Evolutionary conservation across 2,888 invertebrate genomes (phyloP), one percentile per base, ranked within the genome.

Genomic region (Pseudococcus viburni): DNA sequence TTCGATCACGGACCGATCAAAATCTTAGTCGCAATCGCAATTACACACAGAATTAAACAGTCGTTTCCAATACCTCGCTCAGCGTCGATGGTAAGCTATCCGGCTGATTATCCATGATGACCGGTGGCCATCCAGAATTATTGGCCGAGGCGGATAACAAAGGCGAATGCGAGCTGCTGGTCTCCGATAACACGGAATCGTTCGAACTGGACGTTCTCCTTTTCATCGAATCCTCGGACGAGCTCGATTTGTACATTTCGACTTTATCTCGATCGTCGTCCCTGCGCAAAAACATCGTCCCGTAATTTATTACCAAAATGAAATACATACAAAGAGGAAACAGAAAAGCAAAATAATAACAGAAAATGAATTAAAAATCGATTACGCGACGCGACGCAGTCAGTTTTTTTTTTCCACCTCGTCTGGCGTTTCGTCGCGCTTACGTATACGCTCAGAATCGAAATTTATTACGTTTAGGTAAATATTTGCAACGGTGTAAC

Each of bases 41-140:
- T 33, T 3, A 64, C 64, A 22, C 19, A 64, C 22, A 64, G 22
- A 64, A 22, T 92, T 93, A 94, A 92, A 94, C 94, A 92, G 94
- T 94, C 91, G 94, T 94, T 94, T 94, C 94, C 91, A 94, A 92
- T 94, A 94, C 94, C 94, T 94, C 94, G 84, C 85, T 89, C 77
- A 59, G 84, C 46, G 88, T 88, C 11, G 88, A 85, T 7, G 85
- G 55, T 42, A 88, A 73, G 55, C 85, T 88, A 33, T 88, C 88
- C 48, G 85, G 22, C 68, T 77, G 77, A 64, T 88, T 55, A 46
- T 85, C 88, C 39, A 46, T 33, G 80, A 85, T 77, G 15, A 85
- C 55, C 15, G 89, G 85, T 2, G 89, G 80, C 89, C 86, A 87
- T 19, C 83, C 15, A 1, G 68, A 73, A 7, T 55, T 73, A 48